phyloP scores from a whole-genome alignment of 2,797 vertebrate genomes.

The Strix occidentalis region DNA sequence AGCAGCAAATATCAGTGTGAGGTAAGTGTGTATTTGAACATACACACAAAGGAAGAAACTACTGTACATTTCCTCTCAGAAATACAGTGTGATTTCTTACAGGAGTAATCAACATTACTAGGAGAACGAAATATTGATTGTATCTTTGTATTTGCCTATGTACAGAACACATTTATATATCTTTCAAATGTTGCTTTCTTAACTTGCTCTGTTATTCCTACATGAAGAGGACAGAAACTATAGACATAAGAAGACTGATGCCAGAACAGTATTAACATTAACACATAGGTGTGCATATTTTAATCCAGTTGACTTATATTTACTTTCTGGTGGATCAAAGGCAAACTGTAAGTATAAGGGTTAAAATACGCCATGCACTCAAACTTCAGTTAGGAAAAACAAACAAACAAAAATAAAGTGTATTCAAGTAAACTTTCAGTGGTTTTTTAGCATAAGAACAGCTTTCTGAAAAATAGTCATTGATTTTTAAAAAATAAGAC shows the following conservation, averaged over 20 bases:
- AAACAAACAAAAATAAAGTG: accelerated
- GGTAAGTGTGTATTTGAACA: not conserved
- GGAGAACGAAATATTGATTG: not conserved
- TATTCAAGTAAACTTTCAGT: not conserved
- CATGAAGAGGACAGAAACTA: not conserved
- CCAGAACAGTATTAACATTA: not conserved
- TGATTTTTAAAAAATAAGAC: not conserved
- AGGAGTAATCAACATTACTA: not conserved
- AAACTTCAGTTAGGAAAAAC: not conserved
- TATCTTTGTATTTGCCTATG: not conserved
- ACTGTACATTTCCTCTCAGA: not conserved
- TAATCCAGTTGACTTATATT: not conserved
- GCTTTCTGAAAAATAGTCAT: not conserved
- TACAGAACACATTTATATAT: not conserved
- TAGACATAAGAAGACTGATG: not conserved
- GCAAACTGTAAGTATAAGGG: not conserved
- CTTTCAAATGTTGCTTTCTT: not conserved
- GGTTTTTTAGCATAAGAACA: not conserved
- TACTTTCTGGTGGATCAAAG: not conserved
- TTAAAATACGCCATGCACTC: not conserved
- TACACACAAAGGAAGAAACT: not conserved
- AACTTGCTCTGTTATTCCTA: not conserved
- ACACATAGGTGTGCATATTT: not conserved
- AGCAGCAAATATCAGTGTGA: not conserved
- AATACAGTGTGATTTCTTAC: not conserved